Conservation (phyloP, 92 coral and sea anemone genomes). For the Phenganax stokvisi region DNA sequence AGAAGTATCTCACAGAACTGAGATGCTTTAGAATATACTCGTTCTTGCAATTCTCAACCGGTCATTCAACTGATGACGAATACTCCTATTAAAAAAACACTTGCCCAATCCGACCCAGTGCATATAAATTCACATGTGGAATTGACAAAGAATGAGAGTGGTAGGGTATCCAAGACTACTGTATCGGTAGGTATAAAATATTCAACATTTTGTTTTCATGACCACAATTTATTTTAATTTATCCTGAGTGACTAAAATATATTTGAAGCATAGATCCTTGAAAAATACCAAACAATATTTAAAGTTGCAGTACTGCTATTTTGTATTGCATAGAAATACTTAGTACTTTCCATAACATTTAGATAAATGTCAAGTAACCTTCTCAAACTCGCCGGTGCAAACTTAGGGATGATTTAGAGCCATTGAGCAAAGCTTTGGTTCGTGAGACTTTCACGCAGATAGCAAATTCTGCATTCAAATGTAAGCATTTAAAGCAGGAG, state of each 20-base stretch:
- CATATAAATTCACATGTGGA: neutral
- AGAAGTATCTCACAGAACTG: conserved; percentile 20
- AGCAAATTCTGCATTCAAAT: conserved; percentile 2
- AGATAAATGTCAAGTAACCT: conserved; percentile 20
- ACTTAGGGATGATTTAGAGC: conserved; percentile 20
- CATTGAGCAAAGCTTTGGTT: conserved; percentile 38
- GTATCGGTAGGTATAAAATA: neutral
- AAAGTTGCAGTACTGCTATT: too few relatives aligned
- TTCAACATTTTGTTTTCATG: neutral
- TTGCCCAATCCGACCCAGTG: neutral
- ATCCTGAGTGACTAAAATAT: too few relatives aligned
- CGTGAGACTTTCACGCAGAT: neutral
- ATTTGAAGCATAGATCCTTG: too few relatives aligned
- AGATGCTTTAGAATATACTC: neutral
- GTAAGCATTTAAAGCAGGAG: conserved; percentile 25
- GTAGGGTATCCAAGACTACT: neutral
- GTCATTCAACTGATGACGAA: conserved; percentile 4
- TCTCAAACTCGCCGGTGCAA: conserved; percentile 22
- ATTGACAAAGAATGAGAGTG: neutral
- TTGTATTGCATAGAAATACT: too few relatives aligned
- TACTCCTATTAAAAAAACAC: conserved; percentile 16
- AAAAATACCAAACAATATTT: too few relatives aligned
- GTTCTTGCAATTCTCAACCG: neutral
- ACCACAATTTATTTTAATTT: neutral
- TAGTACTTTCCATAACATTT: neutral